These are phyloP conservation scores for Mormoops blainvillei DNA, from an alignment of 2,113 vertebrate genomes.

Conservation along the genomic window DNA sequence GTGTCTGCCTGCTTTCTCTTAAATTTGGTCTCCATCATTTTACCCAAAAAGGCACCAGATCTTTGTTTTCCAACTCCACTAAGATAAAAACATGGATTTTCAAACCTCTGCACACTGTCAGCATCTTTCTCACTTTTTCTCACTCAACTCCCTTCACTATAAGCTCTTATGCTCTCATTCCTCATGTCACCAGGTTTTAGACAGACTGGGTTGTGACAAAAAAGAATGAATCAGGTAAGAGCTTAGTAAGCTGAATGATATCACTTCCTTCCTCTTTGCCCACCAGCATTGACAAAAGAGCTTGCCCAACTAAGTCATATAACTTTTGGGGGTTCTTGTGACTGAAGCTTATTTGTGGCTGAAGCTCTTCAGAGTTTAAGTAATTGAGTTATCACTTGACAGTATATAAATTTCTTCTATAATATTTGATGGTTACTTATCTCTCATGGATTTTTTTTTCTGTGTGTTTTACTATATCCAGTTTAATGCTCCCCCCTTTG, in stretches of 20 bases:
- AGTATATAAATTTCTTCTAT: background rate
- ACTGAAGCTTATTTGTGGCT: background rate
- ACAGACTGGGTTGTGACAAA: background rate
- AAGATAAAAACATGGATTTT: background rate
- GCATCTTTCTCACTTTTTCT: background rate
- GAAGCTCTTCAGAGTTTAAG: conserved; percentile 31
- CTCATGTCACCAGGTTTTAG: background rate
- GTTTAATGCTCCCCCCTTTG: background rate
- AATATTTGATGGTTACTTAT: conserved; percentile 24
- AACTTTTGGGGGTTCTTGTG: background rate
- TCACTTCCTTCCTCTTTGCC: conserved; percentile 27
- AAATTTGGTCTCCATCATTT: background rate
- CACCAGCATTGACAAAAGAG: conserved; percentile 7
- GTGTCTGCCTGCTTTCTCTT: background rate
- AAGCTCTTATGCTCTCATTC: background rate
- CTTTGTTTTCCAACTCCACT: background rate
- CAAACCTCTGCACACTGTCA: background rate
- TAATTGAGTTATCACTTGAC: conserved; percentile 39
- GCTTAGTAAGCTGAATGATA: background rate
- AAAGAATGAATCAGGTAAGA: conserved; percentile 13
- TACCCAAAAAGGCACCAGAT: background rate
- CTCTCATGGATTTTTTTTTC: background rate
- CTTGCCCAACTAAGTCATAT: background rate
- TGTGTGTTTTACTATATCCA: conserved; percentile 19
- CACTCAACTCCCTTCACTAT: background rate